Conservation (phyloP, 2,888 invertebrate species). For the Philereme vetulata region DNA sequence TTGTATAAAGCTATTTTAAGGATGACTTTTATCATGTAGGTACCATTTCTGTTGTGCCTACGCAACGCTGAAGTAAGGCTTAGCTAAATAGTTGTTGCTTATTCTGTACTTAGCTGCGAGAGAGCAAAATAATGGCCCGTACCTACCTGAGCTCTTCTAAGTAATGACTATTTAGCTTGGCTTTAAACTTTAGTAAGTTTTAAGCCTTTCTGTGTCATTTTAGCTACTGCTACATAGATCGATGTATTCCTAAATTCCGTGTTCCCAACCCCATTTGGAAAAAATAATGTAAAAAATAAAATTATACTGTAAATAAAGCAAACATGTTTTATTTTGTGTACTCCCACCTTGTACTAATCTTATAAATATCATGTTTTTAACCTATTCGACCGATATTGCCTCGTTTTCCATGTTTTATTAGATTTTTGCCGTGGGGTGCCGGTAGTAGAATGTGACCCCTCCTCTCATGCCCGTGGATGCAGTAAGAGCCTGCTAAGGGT, state of each 20-base stretch:
- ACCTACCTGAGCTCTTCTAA: no score
- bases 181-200: neutral
- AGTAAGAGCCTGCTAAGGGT: no score
- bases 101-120: no score
- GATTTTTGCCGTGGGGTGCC: no score
- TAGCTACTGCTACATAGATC: neutral
- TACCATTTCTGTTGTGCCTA: neutral
- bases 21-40: neutral
- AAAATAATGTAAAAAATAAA: conserved; percentile 6
- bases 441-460: no score
- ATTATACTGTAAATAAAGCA: conserved; percentile 16
- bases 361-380: neutral
- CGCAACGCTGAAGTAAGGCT: neutral
- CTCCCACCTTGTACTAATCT: neutral
- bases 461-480: no score
- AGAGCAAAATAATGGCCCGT: no score
- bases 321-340: conserved; percentile 6
- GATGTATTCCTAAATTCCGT: conserved; percentile 1
- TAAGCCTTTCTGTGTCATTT: neutral
- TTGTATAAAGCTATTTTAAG: neutral
- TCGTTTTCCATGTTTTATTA: no score
- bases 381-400: neutral
- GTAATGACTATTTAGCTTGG: no score
- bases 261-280: neutral
- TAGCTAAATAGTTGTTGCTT: no score